Evolutionary conservation across 2,888 invertebrate species (phyloP).

Genomic region (Lamproptera curius): DNA sequence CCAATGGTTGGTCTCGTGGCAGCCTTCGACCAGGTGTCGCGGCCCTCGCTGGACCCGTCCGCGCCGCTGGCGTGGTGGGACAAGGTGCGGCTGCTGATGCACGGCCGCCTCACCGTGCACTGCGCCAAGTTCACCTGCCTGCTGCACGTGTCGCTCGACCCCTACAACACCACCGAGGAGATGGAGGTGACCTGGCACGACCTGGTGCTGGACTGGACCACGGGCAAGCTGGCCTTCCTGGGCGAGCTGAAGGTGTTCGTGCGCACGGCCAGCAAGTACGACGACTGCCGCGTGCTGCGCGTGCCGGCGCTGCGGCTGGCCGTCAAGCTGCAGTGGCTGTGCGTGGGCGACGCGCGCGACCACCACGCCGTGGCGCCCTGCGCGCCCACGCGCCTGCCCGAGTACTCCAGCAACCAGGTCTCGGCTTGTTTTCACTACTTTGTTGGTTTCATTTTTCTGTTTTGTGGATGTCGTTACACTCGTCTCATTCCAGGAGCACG

Average conservation of each 20-base stretch:
- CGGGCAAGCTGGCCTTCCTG: slow-evolving; percentile 91
- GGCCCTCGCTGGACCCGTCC: slow-evolving; percentile 94
- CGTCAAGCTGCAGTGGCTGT: slow-evolving; percentile 93
- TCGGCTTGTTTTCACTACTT: too few species aligned
- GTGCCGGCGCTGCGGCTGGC: slow-evolving; percentile 92
- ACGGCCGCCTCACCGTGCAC: slow-evolving; percentile 94
- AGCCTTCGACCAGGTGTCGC: slow-evolving; percentile 92
- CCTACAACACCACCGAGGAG: slow-evolving; percentile 99
- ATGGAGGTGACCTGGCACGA: slow-evolving; percentile 98
- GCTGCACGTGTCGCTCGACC: slow-evolving; percentile 97
- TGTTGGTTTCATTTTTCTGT: too few species aligned
- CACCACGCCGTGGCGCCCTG: slow-evolving; percentile 97
- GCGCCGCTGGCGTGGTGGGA: slow-evolving; percentile 98
- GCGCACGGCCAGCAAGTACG: slow-evolving; percentile 98
- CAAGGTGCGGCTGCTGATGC: slow-evolving; percentile 93
- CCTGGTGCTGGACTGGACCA: slow-evolving; percentile 97
- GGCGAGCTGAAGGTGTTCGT: slow-evolving; percentile 97
- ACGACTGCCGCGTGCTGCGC: slow-evolving; percentile 96
- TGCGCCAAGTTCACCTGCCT: slow-evolving; percentile 93
- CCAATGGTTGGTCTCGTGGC: too few species aligned
- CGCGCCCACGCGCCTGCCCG: slow-evolving; percentile 96
- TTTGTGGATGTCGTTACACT: background rate
- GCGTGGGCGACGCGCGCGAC: slow-evolving; percentile 95
- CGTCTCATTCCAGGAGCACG: slow-evolving; percentile 90
- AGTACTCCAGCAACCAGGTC: slow-evolving; percentile 96